Conservation (phyloP, 2,113 vertebrate genomes). For the Cairina moschata region DNA sequence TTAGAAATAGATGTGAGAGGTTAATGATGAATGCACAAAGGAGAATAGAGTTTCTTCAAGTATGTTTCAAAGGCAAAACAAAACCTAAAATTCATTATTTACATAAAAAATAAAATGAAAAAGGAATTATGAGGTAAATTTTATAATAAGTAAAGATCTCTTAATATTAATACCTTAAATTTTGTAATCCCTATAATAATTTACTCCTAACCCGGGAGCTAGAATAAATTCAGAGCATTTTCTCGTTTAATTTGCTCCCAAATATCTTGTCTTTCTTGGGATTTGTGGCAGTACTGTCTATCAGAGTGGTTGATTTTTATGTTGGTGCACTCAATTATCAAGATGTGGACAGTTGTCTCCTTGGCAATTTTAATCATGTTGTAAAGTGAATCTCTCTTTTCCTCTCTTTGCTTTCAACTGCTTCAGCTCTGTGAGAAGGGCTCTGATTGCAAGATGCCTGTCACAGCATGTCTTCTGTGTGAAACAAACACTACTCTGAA, state of each 20-base stretch:
- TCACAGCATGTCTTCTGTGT: not conserved
- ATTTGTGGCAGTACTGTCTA: not conserved
- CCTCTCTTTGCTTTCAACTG: not conserved
- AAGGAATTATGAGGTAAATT: not conserved
- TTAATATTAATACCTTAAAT: not conserved
- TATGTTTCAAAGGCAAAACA: not conserved
- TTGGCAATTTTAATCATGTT: not conserved
- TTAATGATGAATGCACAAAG: constrained; percentile 20
- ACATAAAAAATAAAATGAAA: not conserved
- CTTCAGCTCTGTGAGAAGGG: not conserved
- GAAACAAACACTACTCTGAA: not conserved
- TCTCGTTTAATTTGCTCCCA: not conserved
- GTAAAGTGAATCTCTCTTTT: not conserved
- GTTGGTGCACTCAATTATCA: not conserved
- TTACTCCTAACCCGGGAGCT: not conserved
- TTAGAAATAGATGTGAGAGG: constrained; percentile 33
- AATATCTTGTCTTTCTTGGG: not conserved
- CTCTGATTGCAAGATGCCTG: not conserved
- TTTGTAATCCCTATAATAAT: not conserved
- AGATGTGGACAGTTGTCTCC: not conserved
- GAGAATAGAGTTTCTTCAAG: not conserved
- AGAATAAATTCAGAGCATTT: not conserved
- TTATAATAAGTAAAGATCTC: too few species aligned
- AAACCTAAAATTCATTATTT: not conserved
- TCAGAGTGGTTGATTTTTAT: not conserved